A percentile compares a stretch with the other conserved stretches of the same genome.
Conservation (phyloP, 1,140 invertebrate species). For the Lamellibrachia luymesi region DNA sequence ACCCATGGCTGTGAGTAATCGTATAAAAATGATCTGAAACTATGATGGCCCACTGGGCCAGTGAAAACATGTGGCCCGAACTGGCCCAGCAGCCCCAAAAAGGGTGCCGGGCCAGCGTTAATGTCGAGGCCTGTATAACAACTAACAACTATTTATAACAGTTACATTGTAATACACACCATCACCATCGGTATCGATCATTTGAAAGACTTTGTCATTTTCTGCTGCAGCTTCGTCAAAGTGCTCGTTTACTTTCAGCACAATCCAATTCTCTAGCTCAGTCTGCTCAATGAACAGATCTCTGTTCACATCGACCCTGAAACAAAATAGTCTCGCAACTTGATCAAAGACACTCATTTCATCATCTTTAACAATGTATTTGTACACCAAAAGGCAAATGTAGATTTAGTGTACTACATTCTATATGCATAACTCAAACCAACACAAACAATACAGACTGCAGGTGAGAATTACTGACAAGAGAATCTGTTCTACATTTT, state of each 20-base stretch:
- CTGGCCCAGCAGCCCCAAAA: no score
- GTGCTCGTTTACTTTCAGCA: slow-evolving; percentile 72
- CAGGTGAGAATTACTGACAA: no score
- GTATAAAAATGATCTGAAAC: no score
- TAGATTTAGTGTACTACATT: neutral
- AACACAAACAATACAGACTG: no score
- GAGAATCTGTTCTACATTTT: no score
- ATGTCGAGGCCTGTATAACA: no score
- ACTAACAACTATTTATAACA: no score
- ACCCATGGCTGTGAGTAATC: no score
- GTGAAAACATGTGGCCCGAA: no score
- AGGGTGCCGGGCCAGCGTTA: no score
- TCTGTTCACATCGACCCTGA: slow-evolving; percentile 68
- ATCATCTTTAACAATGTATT: neutral
- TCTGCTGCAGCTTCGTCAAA: slow-evolving; percentile 71
- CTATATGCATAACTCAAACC: neutral
- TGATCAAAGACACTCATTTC: neutral
- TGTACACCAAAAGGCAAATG: neutral
- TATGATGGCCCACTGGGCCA: no score
- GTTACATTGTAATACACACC: slow-evolving; percentile 57
- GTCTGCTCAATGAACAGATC: slow-evolving; percentile 65
- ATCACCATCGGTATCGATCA: slow-evolving; percentile 73
- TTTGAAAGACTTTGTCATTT: slow-evolving; percentile 72
- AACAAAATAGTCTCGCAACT: neutral
- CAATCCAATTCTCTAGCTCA: slow-evolving; percentile 73